A percentile compares a stretch with the other conserved stretches of the same genome.
Conservation (phyloP, 2,113 vertebrate genomes). For the Chinchilla lanigera region DNA sequence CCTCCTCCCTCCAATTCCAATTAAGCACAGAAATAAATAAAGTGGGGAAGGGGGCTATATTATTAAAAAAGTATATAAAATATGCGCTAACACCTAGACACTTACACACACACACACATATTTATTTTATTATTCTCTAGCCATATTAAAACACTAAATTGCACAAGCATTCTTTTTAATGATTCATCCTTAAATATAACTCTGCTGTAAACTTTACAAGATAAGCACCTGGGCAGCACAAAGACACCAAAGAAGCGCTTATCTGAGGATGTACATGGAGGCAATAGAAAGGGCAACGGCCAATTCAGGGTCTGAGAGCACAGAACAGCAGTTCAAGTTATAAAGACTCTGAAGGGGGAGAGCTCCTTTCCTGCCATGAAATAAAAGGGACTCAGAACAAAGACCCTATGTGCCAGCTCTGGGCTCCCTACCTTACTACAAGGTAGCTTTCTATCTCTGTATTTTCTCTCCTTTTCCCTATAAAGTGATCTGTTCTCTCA, state of each 20-base stretch:
- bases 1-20: neutral
- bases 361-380: neutral
- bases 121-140: neutral
- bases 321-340: neutral
- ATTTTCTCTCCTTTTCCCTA: neutral
- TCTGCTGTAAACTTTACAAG: neutral
- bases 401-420: neutral
- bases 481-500: neutral
- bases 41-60: neutral
- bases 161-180: neutral
- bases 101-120: neutral
- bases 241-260: neutral
- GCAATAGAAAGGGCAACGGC: neutral
- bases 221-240: neutral
- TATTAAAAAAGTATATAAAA: neutral
- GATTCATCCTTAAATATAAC: neutral
- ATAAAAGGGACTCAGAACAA: neutral
- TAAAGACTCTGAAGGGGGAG: neutral
- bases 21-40: neutral
- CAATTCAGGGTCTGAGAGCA: neutral
- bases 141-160: neutral
- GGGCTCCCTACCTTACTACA: neutral
- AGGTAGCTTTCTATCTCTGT: neutral
- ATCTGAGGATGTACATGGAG: neutral
- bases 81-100: neutral